Evolutionary conservation across 2,797 vertebrate genomes (phyloP).

Genomic region (Oreochromis grahami): DNA sequence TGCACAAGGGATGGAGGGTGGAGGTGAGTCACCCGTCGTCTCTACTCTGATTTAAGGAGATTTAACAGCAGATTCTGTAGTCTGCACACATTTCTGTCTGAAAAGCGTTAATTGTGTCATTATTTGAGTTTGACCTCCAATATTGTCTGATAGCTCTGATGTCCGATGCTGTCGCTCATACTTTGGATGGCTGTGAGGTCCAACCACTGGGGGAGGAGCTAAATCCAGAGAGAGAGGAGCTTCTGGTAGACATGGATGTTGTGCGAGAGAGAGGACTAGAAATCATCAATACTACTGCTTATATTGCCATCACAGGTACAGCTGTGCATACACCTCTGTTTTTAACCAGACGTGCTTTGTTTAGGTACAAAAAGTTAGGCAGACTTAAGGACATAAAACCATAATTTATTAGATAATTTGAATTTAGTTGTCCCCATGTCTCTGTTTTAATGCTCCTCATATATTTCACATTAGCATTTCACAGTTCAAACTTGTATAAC

Average conservation of each 20-base stretch:
- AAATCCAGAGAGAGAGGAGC: slow-evolving; percentile 88
- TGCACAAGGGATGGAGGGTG: slow-evolving; percentile 90
- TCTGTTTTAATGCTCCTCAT: background rate
- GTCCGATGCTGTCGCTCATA: slow-evolving; percentile 98
- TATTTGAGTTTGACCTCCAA: background rate
- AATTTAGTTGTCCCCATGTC: background rate
- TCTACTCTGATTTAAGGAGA: background rate
- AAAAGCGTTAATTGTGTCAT: background rate
- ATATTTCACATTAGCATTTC: background rate
- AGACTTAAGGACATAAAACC: background rate
- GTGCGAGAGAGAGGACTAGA: slow-evolving; percentile 91
- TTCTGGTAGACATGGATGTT: slow-evolving; percentile 87
- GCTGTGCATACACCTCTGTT: background rate
- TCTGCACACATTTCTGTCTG: background rate
- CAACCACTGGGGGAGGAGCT: slow-evolving; percentile 92
- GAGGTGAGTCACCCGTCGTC: slow-evolving; percentile 63
- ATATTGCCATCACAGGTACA: slow-evolving; percentile 88
- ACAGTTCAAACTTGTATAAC: background rate
- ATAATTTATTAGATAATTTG: background rate
- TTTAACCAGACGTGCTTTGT: background rate
- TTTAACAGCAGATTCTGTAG: background rate
- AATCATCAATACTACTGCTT: slow-evolving; percentile 93
- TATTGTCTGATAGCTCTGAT: slow-evolving; percentile 77
- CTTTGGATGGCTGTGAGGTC: slow-evolving; percentile 95
- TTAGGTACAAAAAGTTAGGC: background rate